Conservation (phyloP, 1,140 invertebrate species). For the Bombus breviceps region DNA sequence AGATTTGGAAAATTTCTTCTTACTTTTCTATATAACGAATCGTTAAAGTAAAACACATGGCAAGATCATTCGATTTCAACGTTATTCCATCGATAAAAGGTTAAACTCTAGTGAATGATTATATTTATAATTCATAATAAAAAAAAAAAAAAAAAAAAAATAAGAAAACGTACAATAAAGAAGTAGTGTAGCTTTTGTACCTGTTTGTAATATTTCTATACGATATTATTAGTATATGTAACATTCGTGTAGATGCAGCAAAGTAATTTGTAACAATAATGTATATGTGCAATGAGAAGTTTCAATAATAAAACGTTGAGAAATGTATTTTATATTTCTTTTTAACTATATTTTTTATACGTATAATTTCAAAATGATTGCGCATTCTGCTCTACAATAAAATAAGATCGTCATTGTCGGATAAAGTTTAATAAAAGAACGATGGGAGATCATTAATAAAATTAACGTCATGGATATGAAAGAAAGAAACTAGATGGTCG, state of each 20-base stretch:
- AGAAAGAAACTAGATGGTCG: no score
- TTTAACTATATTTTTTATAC: background rate
- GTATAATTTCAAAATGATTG: no score
- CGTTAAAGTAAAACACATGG: no score
- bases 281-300: slow-evolving; percentile 76
- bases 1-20: background rate
- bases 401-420: no score
- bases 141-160: background rate
- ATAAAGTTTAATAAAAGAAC: no score
- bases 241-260: slow-evolving; percentile 66
- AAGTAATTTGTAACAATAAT: slow-evolving; percentile 72
- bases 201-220: slow-evolving; percentile 79
- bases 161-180: slow-evolving; percentile 48
- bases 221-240: slow-evolving; percentile 63
- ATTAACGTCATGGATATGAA: no score
- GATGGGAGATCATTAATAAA: no score
- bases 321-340: slow-evolving; percentile 2
- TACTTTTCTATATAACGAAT: slow-evolving; percentile 9
- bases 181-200: slow-evolving; percentile 78
- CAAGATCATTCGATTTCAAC: background rate
- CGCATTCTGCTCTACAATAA: no score
- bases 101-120: slow-evolving; percentile 14
- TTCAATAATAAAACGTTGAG: slow-evolving; percentile 74
- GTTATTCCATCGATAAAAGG: slow-evolving; percentile 4
- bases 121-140: slow-evolving; percentile 15